Percentiles rank a stretch among this genome's conserved stretches.
Conservation (phyloP, 2,888 invertebrate species). For the Scotopteryx bipunctaria region DNA sequence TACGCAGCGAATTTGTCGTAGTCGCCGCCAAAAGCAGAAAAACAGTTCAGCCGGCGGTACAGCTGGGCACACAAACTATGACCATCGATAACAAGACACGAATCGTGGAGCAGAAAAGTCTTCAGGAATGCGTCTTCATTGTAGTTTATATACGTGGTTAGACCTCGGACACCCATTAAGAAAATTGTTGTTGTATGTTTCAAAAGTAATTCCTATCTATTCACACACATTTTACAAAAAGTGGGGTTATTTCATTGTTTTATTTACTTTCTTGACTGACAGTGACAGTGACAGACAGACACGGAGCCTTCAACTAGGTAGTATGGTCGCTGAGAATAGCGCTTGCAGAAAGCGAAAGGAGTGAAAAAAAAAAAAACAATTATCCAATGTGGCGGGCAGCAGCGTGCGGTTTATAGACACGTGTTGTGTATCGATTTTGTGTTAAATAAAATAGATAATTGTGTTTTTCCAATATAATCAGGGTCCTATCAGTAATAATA, state of each 20-base stretch:
- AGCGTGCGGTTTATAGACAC: conserved; percentile 11
- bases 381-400: background rate
- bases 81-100: conserved; percentile 90
- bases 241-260: conserved; percentile 1
- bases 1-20: conserved; percentile 89
- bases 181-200: too few relatives aligned
- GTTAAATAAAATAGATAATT: background rate
- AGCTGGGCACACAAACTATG: conserved; percentile 89
- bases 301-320: too few relatives aligned
- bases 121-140: conserved; percentile 86
- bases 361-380: too few relatives aligned
- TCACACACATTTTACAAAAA: background rate
- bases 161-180: conserved; percentile 91
- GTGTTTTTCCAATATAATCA: background rate
- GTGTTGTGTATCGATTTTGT: conserved; percentile 9
- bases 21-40: conserved; percentile 92
- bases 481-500: background rate
- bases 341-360: too few relatives aligned
- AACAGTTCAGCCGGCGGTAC: conserved; percentile 84
- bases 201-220: too few relatives aligned
- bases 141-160: conserved; percentile 90
- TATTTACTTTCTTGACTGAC: background rate
- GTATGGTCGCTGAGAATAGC: too few relatives aligned
- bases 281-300: too few relatives aligned
- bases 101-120: conserved; percentile 85